Conservation (phyloP, 1,140 invertebrate species). For the Brachionus koreanus region DNA sequence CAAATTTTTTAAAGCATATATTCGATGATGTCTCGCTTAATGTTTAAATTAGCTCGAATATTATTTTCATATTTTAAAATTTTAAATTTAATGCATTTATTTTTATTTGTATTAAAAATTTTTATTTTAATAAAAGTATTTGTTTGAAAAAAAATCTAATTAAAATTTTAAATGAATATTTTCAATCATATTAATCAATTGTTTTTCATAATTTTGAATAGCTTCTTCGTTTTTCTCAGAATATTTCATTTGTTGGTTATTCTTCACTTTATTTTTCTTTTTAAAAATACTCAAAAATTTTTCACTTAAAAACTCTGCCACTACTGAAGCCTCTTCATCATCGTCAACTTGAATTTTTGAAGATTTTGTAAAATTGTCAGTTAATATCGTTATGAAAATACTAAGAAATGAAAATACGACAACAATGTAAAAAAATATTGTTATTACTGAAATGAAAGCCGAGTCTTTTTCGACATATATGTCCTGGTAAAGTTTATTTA, state of each 20-base stretch:
- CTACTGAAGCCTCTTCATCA: neutral
- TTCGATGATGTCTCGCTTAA: no score
- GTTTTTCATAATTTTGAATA: neutral
- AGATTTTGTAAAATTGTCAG: neutral
- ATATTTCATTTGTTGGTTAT: neutral
- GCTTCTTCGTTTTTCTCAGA: neutral
- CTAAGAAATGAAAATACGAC: neutral
- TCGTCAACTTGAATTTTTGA: neutral
- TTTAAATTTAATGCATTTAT: no score
- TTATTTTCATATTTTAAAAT: no score
- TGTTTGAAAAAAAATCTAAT: neutral
- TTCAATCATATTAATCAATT: neutral
- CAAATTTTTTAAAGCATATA: no score
- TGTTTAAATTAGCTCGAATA: no score
- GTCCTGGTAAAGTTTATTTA: neutral
- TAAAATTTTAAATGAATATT: neutral
- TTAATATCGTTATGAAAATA: conserved; percentile 5
- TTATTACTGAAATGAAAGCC: neutral
- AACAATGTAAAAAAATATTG: neutral
- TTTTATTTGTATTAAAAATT: no score
- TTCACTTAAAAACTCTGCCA: neutral
- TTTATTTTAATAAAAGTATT: neutral
- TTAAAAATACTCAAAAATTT: neutral
- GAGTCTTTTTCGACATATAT: neutral
- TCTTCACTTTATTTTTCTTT: neutral